Base-by-base conservation (phyloP, 2,113 vertebrate genomes). In the Malurus cyaneus region DNA sequence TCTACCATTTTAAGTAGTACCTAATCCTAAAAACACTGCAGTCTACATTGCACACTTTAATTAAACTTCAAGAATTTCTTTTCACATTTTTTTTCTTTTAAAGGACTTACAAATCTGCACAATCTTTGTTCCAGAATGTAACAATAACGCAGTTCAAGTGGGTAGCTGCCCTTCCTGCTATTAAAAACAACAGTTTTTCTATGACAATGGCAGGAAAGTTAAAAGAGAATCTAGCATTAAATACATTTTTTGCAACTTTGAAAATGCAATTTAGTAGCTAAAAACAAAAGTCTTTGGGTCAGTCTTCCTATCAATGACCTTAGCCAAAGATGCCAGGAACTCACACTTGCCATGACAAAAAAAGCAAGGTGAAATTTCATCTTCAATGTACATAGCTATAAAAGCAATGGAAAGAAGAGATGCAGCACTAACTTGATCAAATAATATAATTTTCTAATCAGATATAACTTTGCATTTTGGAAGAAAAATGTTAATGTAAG, bases 311-410 rank as follows among this genome's bases (percentile, higher is more conserved):
- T 13, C 26, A 72, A 41, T 19, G 16, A 84, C 20, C 16, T 80
- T 60, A 26, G 16, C 18, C n/a, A 82, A 64, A 60, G n/a, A 60
- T 1, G 3, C 18, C 12, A 31, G 18, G 29, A 84, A 47, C 10
- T 76, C 10, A 2, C 0, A 0, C 8, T n/a, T 64, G 34, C 11
- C 36, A 24, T 8, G 7, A 70, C 24, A 79, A 66, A 79, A 91
- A 88, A 71, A 72, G 6, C 4, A 70, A 67, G 3, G 19, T 52
- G 8, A 39, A 72, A 83, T 59, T 76, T 67, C 39, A 59, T 4
- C 59, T 29, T 59, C 39, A 76, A 26, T 23, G 14, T 21, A 49
- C 32, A 17, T 7, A 36, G 19, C 34, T 66, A 59, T 18, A 32
- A 54, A 89, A 76, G 32, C 12, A 57, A 82, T 53, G 12, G 20